These are phyloP conservation scores for Pinna nobilis DNA, from an alignment of 1,140 invertebrate genomes.

Conservation along the genomic window DNA sequence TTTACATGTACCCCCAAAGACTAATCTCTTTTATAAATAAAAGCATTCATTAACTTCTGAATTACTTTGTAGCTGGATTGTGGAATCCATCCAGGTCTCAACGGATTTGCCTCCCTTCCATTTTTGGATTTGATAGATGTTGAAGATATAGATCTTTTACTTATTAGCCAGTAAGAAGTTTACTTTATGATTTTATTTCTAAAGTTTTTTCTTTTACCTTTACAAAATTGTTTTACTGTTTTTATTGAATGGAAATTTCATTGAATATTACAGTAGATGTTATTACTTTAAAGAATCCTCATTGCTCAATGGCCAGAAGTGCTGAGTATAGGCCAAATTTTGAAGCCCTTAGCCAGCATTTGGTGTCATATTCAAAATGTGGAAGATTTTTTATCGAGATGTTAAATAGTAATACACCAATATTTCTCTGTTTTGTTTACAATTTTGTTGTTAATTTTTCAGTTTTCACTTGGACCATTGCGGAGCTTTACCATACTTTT, in stretches of 20 bases:
- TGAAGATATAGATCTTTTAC: slow-evolving; percentile 95
- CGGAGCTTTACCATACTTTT: slow-evolving; percentile 98
- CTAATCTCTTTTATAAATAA: too few relatives aligned
- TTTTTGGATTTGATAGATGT: slow-evolving; percentile 98
- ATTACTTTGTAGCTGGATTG: slow-evolving; percentile 92
- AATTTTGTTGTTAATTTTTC: slow-evolving; percentile 46
- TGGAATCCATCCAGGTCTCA: slow-evolving; percentile 98
- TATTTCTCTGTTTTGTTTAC: too few relatives aligned
- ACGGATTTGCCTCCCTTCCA: slow-evolving; percentile 97
- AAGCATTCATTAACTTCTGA: too few relatives aligned
- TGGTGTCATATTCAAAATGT: too few relatives aligned
- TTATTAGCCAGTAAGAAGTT: slow-evolving; percentile 93
- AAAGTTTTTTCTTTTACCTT: not conserved
- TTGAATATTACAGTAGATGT: not conserved
- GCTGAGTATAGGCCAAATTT: not conserved
- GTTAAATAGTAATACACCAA: too few relatives aligned
- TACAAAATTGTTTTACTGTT: not conserved
- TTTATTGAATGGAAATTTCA: not conserved
- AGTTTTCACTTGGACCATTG: slow-evolving; percentile 98
- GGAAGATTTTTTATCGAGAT: too few relatives aligned
- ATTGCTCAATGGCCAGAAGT: not conserved
- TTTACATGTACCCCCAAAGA: too few relatives aligned
- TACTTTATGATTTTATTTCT: not conserved
- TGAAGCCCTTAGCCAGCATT: too few relatives aligned
- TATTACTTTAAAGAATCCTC: not conserved